Conservation (phyloP, 2,888 invertebrate species). For the Argynnis bischoffii region DNA sequence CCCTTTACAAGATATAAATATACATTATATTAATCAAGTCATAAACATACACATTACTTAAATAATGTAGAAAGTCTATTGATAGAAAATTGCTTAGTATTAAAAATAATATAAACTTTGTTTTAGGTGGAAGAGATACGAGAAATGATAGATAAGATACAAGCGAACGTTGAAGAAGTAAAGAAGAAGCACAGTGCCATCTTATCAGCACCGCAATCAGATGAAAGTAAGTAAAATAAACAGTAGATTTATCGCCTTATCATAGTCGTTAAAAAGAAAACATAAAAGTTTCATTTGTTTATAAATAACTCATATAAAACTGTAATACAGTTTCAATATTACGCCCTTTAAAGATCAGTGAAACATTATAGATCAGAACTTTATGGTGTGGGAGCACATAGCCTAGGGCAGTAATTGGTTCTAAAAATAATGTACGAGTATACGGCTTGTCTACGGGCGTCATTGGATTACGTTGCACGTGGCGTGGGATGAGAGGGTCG, state of each 20-base stretch:
- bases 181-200: constrained; percentile 99
- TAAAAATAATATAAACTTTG: constrained; percentile 30
- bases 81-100: not conserved
- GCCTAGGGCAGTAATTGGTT: constrained; percentile 31
- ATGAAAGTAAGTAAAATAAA: constrained; percentile 93
- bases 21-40: too few relatives aligned
- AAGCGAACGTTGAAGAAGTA: constrained; percentile 99
- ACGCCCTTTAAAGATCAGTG: constrained; percentile 19
- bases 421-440: constrained; percentile 44
- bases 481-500: constrained; percentile 36
- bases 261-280: not conserved
- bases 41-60: too few relatives aligned
- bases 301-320: not conserved
- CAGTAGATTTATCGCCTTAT: not conserved
- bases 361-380: constrained; percentile 26
- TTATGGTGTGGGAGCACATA: constrained; percentile 31
- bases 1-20: too few relatives aligned
- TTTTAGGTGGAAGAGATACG: constrained; percentile 98
- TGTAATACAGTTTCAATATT: constrained; percentile 11
- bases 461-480: constrained; percentile 35
- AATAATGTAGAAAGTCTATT: not conserved
- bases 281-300: not conserved
- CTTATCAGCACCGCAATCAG: constrained; percentile 98
- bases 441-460: constrained; percentile 32
- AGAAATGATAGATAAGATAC: constrained; percentile 99